phyloP scores from a whole-genome alignment of 2,797 vertebrate genomes.

The Monodelphis domestica region DNA sequence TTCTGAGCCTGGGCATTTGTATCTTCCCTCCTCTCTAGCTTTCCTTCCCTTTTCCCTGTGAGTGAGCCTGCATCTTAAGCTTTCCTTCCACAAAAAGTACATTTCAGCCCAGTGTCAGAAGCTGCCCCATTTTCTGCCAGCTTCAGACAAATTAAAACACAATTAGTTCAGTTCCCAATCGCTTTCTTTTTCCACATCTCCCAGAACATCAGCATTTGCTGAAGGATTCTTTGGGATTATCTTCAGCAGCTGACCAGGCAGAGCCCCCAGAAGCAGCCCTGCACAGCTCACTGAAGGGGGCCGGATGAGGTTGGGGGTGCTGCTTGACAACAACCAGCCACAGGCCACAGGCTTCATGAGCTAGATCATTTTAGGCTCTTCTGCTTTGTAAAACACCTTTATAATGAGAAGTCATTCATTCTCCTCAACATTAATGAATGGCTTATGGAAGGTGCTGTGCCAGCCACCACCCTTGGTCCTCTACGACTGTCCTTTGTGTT shows the following conservation, averaged over 20 bases:
- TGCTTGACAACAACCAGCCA: neutral
- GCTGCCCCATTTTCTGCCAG: slow-evolving; percentile 60
- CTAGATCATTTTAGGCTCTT: slow-evolving; percentile 38
- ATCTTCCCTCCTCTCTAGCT: neutral
- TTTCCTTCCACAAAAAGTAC: slow-evolving; percentile 36
- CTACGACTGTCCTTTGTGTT: neutral
- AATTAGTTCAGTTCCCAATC: slow-evolving; percentile 65
- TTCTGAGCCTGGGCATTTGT: slow-evolving; percentile 27
- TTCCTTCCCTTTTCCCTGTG: neutral
- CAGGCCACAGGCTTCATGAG: slow-evolving; percentile 28
- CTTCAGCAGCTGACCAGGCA: slow-evolving; percentile 71
- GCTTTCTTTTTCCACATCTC: slow-evolving; percentile 56
- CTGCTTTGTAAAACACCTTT: slow-evolving; percentile 5
- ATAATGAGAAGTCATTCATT: slow-evolving; percentile 39
- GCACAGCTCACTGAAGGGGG: slow-evolving; percentile 13
- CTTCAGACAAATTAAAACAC: slow-evolving; percentile 67
- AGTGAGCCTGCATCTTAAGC: slow-evolving; percentile 19
- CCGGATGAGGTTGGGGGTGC: no score
- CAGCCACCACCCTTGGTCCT: neutral
- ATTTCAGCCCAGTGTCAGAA: slow-evolving; percentile 46
- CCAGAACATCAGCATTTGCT: slow-evolving; percentile 67
- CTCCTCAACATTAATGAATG: slow-evolving; percentile 7
- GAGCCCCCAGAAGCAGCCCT: slow-evolving; percentile 59
- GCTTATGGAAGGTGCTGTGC: slow-evolving; percentile 46
- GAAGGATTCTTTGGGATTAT: slow-evolving; percentile 72